These are phyloP conservation scores for Oreochromis aureus DNA, from an alignment of 2,113 vertebrate genomes.

Conservation along the genomic window DNA sequence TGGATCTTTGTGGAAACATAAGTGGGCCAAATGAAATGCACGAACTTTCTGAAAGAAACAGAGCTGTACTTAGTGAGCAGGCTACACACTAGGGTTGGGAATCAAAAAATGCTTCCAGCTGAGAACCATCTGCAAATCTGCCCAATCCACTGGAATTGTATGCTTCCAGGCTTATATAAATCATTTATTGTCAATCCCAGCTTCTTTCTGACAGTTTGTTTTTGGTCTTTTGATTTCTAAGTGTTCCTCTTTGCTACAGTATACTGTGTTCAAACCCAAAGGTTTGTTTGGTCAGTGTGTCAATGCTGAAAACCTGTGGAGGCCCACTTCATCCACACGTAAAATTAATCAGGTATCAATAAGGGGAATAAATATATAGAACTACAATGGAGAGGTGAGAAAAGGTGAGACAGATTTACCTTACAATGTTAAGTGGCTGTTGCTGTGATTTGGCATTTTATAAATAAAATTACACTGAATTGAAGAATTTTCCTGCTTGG, in stretches of 20 bases:
- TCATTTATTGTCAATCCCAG: background rate
- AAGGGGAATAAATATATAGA: background rate
- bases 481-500: background rate
- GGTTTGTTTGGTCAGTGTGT: background rate
- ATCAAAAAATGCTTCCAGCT: background rate
- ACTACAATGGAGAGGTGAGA: background rate
- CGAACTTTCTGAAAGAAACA: background rate
- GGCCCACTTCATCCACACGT: background rate
- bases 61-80: background rate
- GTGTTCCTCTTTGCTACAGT: background rate
- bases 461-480: background rate
- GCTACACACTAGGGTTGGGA: background rate
- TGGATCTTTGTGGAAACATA: conserved; percentile 14
- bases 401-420: background rate
- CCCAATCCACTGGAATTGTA: background rate
- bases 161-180: background rate
- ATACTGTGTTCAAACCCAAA: background rate
- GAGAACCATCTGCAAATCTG: background rate
- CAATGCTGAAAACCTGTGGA: background rate
- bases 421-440: background rate
- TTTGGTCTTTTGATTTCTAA: background rate
- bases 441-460: background rate
- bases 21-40: background rate
- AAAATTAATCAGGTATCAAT: background rate
- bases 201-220: background rate